Conservation (phyloP, 2,113 vertebrate genomes). For the Pelodiscus sinensis region DNA sequence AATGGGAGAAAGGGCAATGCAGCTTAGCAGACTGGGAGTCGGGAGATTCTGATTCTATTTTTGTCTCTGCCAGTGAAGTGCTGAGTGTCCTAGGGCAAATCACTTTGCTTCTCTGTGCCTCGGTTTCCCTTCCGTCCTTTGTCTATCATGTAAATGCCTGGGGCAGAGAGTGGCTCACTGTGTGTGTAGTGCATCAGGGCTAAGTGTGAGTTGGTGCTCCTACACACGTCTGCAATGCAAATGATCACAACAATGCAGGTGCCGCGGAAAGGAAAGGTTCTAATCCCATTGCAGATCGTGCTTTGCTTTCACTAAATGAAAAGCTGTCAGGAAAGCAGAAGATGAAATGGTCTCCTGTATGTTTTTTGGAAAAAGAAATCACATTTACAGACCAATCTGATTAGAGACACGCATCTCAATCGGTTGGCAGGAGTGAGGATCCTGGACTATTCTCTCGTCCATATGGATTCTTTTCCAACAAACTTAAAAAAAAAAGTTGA, state of each 20-base stretch:
- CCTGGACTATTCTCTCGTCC: background rate
- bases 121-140: background rate
- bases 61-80: background rate
- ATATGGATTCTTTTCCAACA: background rate
- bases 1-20: background rate
- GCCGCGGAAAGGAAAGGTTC: background rate
- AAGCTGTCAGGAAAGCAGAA: background rate
- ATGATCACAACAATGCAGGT: no score
- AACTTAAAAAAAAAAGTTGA: background rate
- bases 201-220: background rate
- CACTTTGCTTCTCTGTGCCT: background rate
- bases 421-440: background rate
- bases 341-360: background rate
- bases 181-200: background rate
- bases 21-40: background rate
- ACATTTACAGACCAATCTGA: background rate
- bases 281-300: background rate
- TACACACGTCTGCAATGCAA: background rate
- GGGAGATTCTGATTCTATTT: background rate
- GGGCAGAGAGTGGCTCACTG: background rate
- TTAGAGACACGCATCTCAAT: background rate
- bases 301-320: background rate
- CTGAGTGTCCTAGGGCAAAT: background rate
- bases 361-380: background rate
- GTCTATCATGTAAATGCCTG: background rate